Evolutionary conservation across 1,140 invertebrate species (phyloP).

Genomic region (Neodiprion virginianus): DNA sequence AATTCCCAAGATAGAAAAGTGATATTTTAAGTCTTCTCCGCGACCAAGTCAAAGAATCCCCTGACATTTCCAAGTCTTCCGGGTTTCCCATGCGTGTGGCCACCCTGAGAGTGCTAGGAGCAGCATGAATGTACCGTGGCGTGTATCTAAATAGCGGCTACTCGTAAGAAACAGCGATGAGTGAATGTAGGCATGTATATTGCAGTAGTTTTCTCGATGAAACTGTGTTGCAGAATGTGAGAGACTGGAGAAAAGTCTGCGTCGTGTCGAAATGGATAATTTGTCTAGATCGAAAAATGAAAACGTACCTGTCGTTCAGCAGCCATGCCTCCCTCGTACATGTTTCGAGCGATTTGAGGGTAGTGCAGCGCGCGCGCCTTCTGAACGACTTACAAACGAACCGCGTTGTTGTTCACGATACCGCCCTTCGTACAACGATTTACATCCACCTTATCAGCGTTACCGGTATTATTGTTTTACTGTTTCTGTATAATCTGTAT

Average conservation of each 20-base stretch:
- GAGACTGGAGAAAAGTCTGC: neutral
- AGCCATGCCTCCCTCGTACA: slow-evolving; percentile 58
- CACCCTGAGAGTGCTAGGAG: no score
- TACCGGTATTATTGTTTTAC: neutral
- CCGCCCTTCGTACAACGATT: neutral
- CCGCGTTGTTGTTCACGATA: neutral
- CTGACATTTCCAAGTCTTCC: no score
- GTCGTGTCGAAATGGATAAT: neutral
- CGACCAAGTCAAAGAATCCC: no score
- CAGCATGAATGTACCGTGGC: no score
- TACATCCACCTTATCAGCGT: neutral
- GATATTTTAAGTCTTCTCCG: no score
- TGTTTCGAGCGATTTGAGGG: slow-evolving; percentile 24
- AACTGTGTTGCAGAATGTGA: neutral
- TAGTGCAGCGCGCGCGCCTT: neutral
- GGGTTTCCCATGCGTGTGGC: no score
- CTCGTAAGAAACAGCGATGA: no score
- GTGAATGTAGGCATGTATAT: no score
- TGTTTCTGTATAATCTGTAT: neutral
- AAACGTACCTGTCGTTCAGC: slow-evolving; percentile 56
- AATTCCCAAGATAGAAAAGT: no score
- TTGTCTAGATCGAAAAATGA: neutral
- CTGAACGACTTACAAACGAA: neutral
- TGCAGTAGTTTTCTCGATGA: no score
- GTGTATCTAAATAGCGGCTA: no score